Evolutionary conservation across 2,888 invertebrate species (phyloP).

Genomic region (Halictus quadricinctus): DNA sequence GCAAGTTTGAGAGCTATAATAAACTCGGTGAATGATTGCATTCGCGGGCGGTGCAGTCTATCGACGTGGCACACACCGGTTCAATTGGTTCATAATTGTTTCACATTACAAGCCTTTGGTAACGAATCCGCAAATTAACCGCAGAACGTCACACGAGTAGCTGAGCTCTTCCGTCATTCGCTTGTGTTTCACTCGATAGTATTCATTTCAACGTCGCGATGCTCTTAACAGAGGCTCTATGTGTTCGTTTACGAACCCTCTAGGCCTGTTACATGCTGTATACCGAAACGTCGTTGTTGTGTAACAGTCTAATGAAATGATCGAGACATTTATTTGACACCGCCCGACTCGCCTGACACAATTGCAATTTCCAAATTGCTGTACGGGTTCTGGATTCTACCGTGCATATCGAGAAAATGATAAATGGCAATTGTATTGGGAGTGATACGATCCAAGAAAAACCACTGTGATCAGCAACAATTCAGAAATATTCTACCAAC

Average conservation of each 20-base stretch:
- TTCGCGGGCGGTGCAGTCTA: slow-evolving; percentile 22
- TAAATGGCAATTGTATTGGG: neutral
- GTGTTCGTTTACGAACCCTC: neutral
- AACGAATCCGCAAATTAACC: slow-evolving; percentile 55
- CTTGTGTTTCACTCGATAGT: slow-evolving; percentile 24
- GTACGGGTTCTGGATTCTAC: neutral
- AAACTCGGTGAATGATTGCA: slow-evolving; percentile 24
- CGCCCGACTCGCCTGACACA: neutral
- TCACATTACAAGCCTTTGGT: slow-evolving; percentile 43
- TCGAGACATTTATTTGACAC: neutral
- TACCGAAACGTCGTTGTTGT: neutral
- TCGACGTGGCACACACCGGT: slow-evolving; percentile 33
- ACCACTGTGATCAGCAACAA: no score
- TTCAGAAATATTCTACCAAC: no score
- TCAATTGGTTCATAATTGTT: slow-evolving; percentile 50
- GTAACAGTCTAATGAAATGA: neutral
- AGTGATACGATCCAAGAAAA: neutral
- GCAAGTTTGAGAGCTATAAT: slow-evolving; percentile 1
- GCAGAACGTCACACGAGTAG: slow-evolving; percentile 33
- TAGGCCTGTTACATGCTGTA: neutral
- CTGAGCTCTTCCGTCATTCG: slow-evolving; percentile 24
- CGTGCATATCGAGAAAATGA: neutral
- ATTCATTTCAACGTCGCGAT: slow-evolving; percentile 3
- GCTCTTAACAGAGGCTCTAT: neutral
- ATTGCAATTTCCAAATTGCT: neutral